Conservation (phyloP, 2,888 invertebrate species). For the Lochmaea crataegi region DNA sequence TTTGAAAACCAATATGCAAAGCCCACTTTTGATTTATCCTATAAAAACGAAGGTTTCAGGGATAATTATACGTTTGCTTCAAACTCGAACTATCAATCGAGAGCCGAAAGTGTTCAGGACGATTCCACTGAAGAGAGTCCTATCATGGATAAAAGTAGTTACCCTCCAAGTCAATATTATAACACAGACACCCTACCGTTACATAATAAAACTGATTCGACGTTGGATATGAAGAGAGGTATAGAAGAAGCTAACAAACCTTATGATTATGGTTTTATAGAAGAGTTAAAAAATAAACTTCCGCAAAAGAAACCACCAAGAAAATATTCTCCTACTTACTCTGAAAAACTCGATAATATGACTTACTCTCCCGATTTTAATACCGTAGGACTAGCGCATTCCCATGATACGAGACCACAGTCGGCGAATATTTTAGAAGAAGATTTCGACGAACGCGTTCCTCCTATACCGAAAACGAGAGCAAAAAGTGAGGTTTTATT, state of each 20-base stretch:
- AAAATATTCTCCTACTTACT: constrained; percentile 61
- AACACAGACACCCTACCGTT: constrained; percentile 80
- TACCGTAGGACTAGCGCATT: constrained; percentile 54
- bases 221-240: constrained; percentile 70
- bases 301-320: constrained; percentile 67
- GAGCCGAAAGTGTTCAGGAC: constrained; percentile 65
- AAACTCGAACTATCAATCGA: constrained; percentile 73
- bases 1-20: constrained; percentile 57
- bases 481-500: constrained; percentile 85
- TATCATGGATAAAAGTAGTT: constrained; percentile 71
- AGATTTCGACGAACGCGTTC: constrained; percentile 64
- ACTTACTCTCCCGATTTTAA: constrained; percentile 63
- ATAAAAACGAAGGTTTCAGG: constrained; percentile 87
- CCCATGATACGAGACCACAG: constrained; percentile 63
- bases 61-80: constrained; percentile 86
- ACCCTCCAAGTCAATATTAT: constrained; percentile 73
- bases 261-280: constrained; percentile 67
- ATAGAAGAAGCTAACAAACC: constrained; percentile 60
- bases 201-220: constrained; percentile 68
- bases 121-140: constrained; percentile 75
- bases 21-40: constrained; percentile 74
- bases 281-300: constrained; percentile 73
- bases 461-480: constrained; percentile 64
- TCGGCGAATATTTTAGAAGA: constrained; percentile 68
- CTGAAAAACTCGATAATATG: constrained; percentile 65